These are phyloP conservation scores for Chinchilla lanigera DNA, from an alignment of 2,113 vertebrate genomes.

Conservation along the genomic window DNA sequence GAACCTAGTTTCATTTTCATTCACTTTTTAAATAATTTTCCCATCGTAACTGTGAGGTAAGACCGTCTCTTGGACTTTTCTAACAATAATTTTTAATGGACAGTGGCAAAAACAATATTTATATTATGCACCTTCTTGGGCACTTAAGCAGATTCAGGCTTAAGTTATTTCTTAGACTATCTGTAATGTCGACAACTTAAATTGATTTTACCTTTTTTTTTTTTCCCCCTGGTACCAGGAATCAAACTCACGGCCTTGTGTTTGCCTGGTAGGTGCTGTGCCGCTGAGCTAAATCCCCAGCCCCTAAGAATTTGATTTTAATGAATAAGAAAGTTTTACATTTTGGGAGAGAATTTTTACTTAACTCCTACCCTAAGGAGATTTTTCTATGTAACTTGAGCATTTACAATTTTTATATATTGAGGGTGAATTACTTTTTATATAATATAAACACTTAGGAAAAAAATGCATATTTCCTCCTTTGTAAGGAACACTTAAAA, in stretches of 20 bases:
- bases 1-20: neutral
- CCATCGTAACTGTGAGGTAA: neutral
- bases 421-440: slow-evolving; percentile 42
- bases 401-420: slow-evolving; percentile 12
- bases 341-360: slow-evolving; percentile 16
- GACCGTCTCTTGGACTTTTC: neutral
- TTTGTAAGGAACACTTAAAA: slow-evolving; percentile 22
- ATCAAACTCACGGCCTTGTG: no score
- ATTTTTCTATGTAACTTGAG: slow-evolving; percentile 13
- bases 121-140: neutral
- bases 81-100: slow-evolving; percentile 23
- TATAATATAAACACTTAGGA: neutral
- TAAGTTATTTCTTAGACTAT: slow-evolving; percentile 20
- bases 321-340: neutral
- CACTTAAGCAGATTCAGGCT: slow-evolving; percentile 12
- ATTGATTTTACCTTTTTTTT: no score
- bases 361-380: neutral
- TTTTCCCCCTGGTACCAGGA: no score
- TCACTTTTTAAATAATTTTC: neutral
- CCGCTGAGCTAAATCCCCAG: no score
- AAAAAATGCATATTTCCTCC: slow-evolving; percentile 5
- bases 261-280: no score
- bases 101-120: neutral
- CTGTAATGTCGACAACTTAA: neutral
- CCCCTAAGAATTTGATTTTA: slow-evolving; percentile 65